A percentile compares a stretch with the other conserved stretches of the same genome.
These are phyloP conservation scores for Drosophila auraria DNA, from an alignment of 1,140 invertebrate species.

Conservation along the genomic window DNA sequence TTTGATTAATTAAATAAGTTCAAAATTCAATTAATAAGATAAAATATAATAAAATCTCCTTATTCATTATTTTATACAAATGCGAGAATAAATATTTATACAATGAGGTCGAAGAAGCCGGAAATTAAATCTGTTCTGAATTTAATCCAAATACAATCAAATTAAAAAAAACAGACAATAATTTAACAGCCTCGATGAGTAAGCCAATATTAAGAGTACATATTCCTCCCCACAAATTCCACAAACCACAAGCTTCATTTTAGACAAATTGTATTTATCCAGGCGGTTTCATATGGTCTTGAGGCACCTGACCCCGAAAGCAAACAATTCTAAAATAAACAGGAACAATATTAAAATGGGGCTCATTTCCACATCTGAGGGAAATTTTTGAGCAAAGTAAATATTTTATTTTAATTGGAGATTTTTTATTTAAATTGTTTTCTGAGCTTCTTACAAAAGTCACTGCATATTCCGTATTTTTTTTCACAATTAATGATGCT, in stretches of 20 bases:
- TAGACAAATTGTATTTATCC: not conserved
- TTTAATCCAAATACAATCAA: too few relatives aligned
- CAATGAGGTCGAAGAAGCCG: not conserved
- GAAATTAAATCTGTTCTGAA: too few relatives aligned
- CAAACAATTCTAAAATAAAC: conserved; percentile 10
- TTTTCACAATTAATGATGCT: not conserved
- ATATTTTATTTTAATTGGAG: not conserved
- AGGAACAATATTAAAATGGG: not conserved
- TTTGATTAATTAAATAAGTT: not conserved
- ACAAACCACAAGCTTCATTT: not conserved
- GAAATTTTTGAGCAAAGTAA: not conserved
- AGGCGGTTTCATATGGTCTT: not conserved
- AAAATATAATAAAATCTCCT: too few relatives aligned
- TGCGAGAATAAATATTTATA: too few relatives aligned
- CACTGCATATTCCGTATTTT: too few relatives aligned
- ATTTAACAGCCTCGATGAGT: not conserved
- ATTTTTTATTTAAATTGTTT: not conserved
- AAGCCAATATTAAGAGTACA: not conserved
- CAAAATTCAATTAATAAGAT: not conserved
- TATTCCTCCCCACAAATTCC: not conserved
- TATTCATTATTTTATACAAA: too few relatives aligned
- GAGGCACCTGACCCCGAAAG: not conserved
- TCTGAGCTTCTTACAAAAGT: not conserved
- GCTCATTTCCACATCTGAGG: not conserved
- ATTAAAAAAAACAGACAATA: not conserved